Evolutionary conservation across 2,113 vertebrate genomes (phyloP), one percentile per base, ranked within the genome.

Genomic region (Tragelaphus buxtoni): DNA sequence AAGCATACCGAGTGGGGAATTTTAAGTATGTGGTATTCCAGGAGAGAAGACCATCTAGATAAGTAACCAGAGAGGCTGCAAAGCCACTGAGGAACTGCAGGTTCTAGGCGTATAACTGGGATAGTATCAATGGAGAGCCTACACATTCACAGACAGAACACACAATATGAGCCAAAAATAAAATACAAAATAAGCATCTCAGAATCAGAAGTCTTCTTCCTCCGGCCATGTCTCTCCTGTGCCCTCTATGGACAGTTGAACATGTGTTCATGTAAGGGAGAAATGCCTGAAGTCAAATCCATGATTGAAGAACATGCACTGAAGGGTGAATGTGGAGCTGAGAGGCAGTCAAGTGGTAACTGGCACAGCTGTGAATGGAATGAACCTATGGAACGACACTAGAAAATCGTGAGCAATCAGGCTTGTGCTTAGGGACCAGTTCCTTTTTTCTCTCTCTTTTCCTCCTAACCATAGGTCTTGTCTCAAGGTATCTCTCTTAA

Each of bases 181-280:
- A 72, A 82, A 74, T 28, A 76, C n/a, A 74, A 81, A 81, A 47
- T 20, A 87, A 63, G 76, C 47, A 82, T 8, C 30, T 20, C 24
- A 35, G 7, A 90, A 86, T 82, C 28, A 26, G 14, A 26, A 88
- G 22, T 9, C 9, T 20, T 63, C 58, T 26, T 84, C 61, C 4
- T 79, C 4, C 1, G 10, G 11, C 35, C 47, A 0, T 39, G 16
- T 53, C 45, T 74, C 7, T 47, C 12, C 61, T 79, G 17, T 0
- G 1, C 9, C 32, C 17, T 65, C 28, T 84, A 45, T 4, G 82
- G 16, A 60, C 1, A 42, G 28, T 22, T 63, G 42, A 49, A 10
- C 16, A 14, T 35, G 5, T 56, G 18, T 12, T 94, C 53, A 22
- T 20, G 6, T 30, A 28, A 58, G 4, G 2, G 3, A 12, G 49